These are phyloP conservation scores for Protophormia terraenovae DNA, from an alignment of 2,888 invertebrate species.

Conservation along the genomic window DNA sequence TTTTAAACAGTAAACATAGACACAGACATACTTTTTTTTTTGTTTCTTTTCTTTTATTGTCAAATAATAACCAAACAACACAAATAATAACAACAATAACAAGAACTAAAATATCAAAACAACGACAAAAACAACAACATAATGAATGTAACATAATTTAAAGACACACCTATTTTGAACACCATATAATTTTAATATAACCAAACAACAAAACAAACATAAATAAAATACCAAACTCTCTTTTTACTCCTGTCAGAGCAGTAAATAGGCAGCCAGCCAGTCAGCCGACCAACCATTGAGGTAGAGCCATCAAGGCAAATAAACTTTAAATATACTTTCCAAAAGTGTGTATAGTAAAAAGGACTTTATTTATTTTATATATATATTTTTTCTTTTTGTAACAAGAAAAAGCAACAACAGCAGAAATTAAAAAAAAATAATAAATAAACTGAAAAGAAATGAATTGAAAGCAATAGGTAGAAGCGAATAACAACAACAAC, in stretches of 20 bases:
- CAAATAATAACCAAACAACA: constrained; percentile 25
- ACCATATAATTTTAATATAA: constrained; percentile 24
- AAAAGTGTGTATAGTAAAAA: background rate
- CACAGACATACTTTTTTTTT: background rate
- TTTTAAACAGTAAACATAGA: constrained; percentile 14
- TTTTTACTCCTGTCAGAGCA: background rate
- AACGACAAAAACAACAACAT: constrained; percentile 18
- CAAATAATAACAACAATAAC: background rate
- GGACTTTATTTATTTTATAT: constrained; percentile 31
- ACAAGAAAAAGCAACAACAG: constrained; percentile 8
- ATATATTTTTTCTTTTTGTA: constrained; percentile 29
- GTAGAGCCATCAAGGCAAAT: background rate
- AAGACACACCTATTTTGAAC: constrained; percentile 53
- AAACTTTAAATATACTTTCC: constrained; percentile 31
- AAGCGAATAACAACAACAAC: background rate
- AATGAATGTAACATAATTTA: constrained; percentile 42
- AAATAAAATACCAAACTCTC: background rate
- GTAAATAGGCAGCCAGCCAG: background rate
- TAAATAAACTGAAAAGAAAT: background rate
- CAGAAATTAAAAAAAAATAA: constrained; percentile 2
- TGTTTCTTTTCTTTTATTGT: constrained; percentile 37
- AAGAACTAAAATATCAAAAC: background rate
- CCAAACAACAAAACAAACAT: background rate
- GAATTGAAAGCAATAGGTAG: constrained; percentile 1
- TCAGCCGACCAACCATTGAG: background rate